Conservation (phyloP, 2,888 invertebrate genomes). For the Pachymerium ferrugineum region DNA sequence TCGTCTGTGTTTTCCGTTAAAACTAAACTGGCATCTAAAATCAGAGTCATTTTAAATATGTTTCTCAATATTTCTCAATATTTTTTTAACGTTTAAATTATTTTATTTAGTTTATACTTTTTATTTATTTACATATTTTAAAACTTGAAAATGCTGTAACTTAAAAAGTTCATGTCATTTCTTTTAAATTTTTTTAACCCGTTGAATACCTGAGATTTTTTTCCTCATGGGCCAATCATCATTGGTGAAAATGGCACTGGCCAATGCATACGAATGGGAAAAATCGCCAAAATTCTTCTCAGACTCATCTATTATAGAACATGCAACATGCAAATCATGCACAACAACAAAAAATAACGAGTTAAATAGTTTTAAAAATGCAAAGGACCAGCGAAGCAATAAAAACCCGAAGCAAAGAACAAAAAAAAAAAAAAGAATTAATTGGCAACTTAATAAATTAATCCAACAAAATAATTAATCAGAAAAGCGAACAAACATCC, state of each 20-base stretch:
- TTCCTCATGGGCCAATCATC: constrained; percentile 29
- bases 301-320: neutral
- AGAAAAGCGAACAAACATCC: too few species aligned
- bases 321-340: neutral
- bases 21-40: constrained; percentile 47
- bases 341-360: neutral
- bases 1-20: constrained; percentile 86
- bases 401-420: too few species aligned
- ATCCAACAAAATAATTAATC: too few species aligned
- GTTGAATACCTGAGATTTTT: constrained; percentile 30
- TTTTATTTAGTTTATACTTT: neutral
- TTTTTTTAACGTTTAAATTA: neutral
- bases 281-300: neutral
- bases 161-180: too few species aligned
- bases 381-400: too few species aligned
- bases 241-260: constrained; percentile 29
- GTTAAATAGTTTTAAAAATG: neutral
- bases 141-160: neutral
- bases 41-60: neutral
- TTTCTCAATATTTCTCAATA: neutral
- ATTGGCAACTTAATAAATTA: too few species aligned
- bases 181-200: neutral
- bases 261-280: neutral
- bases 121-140: neutral
- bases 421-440: too few species aligned